A percentile compares a stretch with the other conserved stretches of the same genome.
Conservation (phyloP, 2,113 vertebrate genomes). For the Pterocles burchelli region DNA sequence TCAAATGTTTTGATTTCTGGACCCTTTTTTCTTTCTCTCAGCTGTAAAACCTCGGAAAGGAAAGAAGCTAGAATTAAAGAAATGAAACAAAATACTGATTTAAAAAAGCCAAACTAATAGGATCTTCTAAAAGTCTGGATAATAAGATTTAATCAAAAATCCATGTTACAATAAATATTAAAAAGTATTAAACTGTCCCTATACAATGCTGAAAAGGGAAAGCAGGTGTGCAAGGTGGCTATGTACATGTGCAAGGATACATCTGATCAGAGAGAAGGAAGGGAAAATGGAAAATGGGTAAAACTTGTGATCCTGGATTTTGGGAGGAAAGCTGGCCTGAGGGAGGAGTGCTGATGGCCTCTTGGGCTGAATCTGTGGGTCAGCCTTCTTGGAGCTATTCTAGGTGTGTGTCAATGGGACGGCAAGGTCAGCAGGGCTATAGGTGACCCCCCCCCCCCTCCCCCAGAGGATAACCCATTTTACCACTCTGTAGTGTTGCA, state of each 20-base stretch:
- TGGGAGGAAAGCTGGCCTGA: not conserved
- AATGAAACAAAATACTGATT: not conserved
- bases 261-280: not conserved
- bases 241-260: not conserved
- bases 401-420: not conserved
- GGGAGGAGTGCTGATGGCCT: not conserved
- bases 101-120: not conserved
- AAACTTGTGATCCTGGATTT: not conserved
- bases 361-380: not conserved
- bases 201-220: not conserved
- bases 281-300: not conserved
- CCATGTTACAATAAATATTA: not conserved
- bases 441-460: too few relatives aligned
- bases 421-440: not conserved
- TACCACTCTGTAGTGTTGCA: not conserved
- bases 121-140: not conserved
- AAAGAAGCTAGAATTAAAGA: not conserved
- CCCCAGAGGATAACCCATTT: not conserved
- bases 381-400: not conserved
- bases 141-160: not conserved
- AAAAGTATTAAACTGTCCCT: not conserved
- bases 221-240: not conserved
- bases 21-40: not conserved
- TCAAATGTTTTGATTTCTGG: not conserved
- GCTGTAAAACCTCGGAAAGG: not conserved